phyloP scores from a whole-genome alignment of 2,797 vertebrate species.

The Sebastes cheni region DNA sequence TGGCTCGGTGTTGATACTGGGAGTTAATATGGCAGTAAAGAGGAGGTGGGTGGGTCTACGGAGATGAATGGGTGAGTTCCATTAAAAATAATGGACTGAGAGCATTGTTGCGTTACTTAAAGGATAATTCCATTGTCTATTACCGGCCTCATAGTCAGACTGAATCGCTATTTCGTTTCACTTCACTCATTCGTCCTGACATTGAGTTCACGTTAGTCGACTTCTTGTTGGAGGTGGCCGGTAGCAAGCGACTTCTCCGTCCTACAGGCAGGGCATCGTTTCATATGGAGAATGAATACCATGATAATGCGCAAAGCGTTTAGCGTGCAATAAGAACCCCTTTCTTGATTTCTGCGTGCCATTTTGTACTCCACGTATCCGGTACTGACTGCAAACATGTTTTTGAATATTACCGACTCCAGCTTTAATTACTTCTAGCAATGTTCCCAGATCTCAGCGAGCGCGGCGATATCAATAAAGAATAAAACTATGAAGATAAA shows the following conservation, averaged over 20 bases:
- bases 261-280: neutral
- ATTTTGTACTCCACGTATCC: too few relatives aligned
- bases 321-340: too few relatives aligned
- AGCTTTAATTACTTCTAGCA: too few relatives aligned
- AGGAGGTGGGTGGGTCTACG: neutral
- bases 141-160: neutral
- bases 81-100: neutral
- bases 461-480: neutral
- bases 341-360: too few relatives aligned
- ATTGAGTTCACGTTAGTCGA: neutral
- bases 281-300: neutral
- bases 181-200: neutral
- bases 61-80: neutral
- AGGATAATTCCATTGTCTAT: neutral
- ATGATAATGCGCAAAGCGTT: too few relatives aligned
- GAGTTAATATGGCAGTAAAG: neutral
- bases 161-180: neutral
- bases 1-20: neutral
- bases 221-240: neutral
- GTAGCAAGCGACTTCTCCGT: neutral
- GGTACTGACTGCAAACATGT: too few relatives aligned
- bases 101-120: neutral
- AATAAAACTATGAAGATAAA: neutral
- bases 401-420: too few relatives aligned
- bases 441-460: neutral